These are phyloP conservation scores for Ataeniobius toweri DNA, from an alignment of 2,797 vertebrate species.

Conservation along the genomic window DNA sequence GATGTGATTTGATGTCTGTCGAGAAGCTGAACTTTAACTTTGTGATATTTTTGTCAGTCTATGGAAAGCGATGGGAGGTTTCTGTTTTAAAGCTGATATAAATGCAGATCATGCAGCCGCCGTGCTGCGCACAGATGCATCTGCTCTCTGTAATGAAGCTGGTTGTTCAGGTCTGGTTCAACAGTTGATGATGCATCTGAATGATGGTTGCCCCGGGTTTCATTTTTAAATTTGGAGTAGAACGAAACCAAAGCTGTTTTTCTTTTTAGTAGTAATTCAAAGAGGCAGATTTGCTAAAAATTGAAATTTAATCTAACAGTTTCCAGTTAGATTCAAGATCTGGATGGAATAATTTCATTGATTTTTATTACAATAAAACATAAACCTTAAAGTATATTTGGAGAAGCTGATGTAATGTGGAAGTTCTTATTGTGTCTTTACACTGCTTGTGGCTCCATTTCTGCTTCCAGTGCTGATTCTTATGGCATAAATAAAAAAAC, in stretches of 20 bases:
- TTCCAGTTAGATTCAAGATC: not conserved
- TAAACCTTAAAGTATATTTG: not conserved
- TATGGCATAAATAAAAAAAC: not conserved
- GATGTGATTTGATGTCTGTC: not conserved
- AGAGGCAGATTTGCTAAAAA: constrained; percentile 1
- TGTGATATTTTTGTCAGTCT: constrained; percentile 7
- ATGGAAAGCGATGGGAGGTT: not conserved
- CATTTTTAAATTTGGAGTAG: not conserved
- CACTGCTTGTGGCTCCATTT: not conserved
- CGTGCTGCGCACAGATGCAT: constrained; percentile 4
- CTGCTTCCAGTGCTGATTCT: not conserved
- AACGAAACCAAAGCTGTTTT: constrained; percentile 14
- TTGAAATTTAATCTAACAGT: not conserved
- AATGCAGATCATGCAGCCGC: not conserved
- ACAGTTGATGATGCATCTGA: constrained; percentile 30
- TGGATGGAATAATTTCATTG: not conserved
- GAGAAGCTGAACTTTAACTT: constrained; percentile 5
- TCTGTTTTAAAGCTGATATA: constrained; percentile 4
- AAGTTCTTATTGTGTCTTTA: not conserved
- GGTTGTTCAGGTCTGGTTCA: constrained; percentile 3
- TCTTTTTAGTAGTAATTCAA: not conserved
- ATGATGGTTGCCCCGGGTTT: constrained; percentile 8
- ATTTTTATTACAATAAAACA: not conserved
- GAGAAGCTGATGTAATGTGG: not conserved
- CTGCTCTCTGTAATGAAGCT: constrained; percentile 18